Conservation (phyloP, 2,797 vertebrate species). For the Toxotes lorentzi region DNA sequence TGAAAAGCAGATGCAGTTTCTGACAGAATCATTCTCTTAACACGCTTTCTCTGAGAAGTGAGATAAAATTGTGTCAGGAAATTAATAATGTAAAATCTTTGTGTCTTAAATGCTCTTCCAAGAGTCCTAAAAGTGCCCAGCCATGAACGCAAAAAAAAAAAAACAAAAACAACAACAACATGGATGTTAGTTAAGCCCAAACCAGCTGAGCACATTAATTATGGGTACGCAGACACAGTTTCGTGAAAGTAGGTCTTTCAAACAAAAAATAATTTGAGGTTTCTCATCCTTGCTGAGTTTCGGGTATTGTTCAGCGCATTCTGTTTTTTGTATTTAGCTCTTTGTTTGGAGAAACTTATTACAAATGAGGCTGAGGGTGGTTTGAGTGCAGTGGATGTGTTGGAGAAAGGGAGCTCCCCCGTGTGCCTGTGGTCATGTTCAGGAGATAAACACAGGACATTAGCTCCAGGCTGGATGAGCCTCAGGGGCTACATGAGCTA, state of each 20-base stretch:
- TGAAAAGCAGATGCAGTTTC: neutral
- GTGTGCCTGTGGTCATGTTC: constrained; percentile 50
- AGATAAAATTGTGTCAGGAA: constrained; percentile 15
- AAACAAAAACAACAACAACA: neutral
- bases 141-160: neutral
- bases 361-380: constrained; percentile 44
- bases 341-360: constrained; percentile 44
- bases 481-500: constrained; percentile 65
- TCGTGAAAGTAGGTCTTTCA: constrained; percentile 61
- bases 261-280: constrained; percentile 24
- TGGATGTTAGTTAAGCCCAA: constrained; percentile 39
- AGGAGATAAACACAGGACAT: constrained; percentile 71
- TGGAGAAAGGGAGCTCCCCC: neutral
- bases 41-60: neutral
- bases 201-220: constrained; percentile 61
- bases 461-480: constrained; percentile 65
- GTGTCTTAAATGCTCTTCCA: constrained; percentile 25
- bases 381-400: neutral
- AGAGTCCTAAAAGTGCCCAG: constrained; percentile 19
- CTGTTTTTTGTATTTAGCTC: neutral
- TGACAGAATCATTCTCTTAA: neutral
- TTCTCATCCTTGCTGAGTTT: constrained; percentile 35
- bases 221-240: constrained; percentile 45
- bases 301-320: neutral
- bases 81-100: constrained; percentile 41